phyloP scores from a whole-genome alignment of 2,888 invertebrate species.

The Miltochrista miniata region DNA sequence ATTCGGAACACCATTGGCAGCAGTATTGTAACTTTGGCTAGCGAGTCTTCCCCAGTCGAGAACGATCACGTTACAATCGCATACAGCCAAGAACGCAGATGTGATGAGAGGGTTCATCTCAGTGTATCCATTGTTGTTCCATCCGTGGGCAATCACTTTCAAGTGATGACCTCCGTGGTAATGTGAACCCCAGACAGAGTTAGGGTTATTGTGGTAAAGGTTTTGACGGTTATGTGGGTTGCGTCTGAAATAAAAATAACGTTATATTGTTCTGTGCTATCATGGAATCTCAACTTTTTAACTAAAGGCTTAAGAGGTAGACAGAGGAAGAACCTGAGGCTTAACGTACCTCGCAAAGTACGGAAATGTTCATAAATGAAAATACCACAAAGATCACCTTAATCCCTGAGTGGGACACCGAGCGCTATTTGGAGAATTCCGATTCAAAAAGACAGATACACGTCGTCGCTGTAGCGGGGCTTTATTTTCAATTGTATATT shows the following conservation, averaged over 20 bases:
- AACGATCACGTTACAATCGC: conserved; percentile 60
- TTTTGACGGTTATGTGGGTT: conserved; percentile 45
- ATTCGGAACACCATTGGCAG: conserved; percentile 48
- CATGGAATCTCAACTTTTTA: too few relatives aligned
- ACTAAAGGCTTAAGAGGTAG: too few relatives aligned
- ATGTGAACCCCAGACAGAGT: conserved; percentile 46
- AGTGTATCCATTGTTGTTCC: conserved; percentile 58
- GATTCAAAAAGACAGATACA: too few relatives aligned
- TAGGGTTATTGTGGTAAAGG: conserved; percentile 40
- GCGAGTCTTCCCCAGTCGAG: conserved; percentile 61
- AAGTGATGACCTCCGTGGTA: conserved; percentile 41
- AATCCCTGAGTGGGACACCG: too few relatives aligned
- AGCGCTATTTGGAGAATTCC: too few relatives aligned
- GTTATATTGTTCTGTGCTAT: too few relatives aligned
- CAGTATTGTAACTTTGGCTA: conserved; percentile 42
- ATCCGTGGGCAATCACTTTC: conserved; percentile 64
- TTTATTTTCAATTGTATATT: too few relatives aligned
- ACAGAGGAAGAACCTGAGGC: too few relatives aligned
- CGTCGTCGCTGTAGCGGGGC: too few relatives aligned
- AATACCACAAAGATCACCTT: too few relatives aligned
- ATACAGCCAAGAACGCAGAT: conserved; percentile 53
- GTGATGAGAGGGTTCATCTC: conserved; percentile 51
- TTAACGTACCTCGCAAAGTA: too few relatives aligned
- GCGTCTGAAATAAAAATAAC: conserved; percentile 14
- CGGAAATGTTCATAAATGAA: too few relatives aligned